phyloP scores from a whole-genome alignment of 2,888 invertebrate genomes.

The Hydriomena furcata region DNA sequence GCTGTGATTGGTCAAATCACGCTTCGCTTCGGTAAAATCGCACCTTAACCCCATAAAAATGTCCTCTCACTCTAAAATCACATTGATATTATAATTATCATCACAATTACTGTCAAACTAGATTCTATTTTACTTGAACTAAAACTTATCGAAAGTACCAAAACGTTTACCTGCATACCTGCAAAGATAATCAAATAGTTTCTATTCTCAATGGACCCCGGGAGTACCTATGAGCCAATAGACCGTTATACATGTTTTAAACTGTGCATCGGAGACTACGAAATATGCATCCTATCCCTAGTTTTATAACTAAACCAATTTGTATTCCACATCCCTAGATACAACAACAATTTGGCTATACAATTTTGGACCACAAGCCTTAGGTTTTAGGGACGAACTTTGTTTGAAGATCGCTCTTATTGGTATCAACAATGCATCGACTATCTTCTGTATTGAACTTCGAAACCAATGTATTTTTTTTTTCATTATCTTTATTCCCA shows the following conservation, averaged over 20 bases:
- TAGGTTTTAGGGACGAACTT: conserved; percentile 4
- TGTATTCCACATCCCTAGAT: conserved; percentile 54
- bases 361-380: conserved; percentile 11
- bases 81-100: too few relatives aligned
- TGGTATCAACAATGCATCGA: conserved; percentile 23
- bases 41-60: too few relatives aligned
- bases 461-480: conserved; percentile 10
- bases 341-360: neutral
- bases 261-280: conserved; percentile 49
- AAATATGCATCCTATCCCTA: conserved; percentile 55
- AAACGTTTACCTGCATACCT: too few relatives aligned
- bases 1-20: too few relatives aligned
- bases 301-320: conserved; percentile 76
- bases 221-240: conserved; percentile 33
- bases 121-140: too few relatives aligned
- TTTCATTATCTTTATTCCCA: neutral
- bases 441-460: conserved; percentile 7
- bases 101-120: too few relatives aligned
- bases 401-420: conserved; percentile 6
- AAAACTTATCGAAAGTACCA: too few relatives aligned
- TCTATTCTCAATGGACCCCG: conserved; percentile 4
- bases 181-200: conserved; percentile 3
- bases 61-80: too few relatives aligned
- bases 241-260: conserved; percentile 39
- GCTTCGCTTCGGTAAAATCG: too few relatives aligned